A percentile compares a stretch with the other conserved stretches of the same genome.
Conservation (phyloP, 2,113 vertebrate species). For the Empidonax traillii region DNA sequence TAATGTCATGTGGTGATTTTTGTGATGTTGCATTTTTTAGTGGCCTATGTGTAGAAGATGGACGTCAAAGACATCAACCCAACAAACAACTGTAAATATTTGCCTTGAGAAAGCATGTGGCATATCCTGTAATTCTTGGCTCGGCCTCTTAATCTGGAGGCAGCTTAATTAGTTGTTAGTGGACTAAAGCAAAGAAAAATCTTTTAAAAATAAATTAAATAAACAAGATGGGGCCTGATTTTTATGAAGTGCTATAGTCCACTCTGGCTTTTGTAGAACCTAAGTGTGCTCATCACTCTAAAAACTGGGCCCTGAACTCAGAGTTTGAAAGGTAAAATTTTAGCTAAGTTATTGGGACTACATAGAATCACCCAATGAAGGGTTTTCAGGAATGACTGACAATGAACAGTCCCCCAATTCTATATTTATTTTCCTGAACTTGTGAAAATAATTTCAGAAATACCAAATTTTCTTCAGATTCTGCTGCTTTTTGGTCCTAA, state of each 20-base stretch:
- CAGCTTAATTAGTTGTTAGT: slow-evolving; percentile 67
- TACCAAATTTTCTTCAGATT: background rate
- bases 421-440: background rate
- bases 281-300: slow-evolving; percentile 11
- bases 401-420: background rate
- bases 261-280: background rate
- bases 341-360: background rate
- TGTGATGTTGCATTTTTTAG: slow-evolving; percentile 34
- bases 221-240: slow-evolving; percentile 13
- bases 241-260: slow-evolving; percentile 35
- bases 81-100: slow-evolving; percentile 36
- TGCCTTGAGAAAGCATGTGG: slow-evolving; percentile 59
- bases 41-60: background rate
- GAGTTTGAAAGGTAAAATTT: background rate
- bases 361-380: background rate
- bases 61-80: background rate
- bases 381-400: background rate
- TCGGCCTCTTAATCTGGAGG: slow-evolving; percentile 15
- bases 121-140: slow-evolving; percentile 32
- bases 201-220: slow-evolving; percentile 35
- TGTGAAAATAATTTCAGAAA: background rate
- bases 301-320: background rate
- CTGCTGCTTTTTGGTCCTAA: background rate
- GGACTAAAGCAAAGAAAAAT: slow-evolving; percentile 57
- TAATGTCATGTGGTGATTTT: slow-evolving; percentile 21